Evolutionary conservation across 2,113 vertebrate species (phyloP), one percentile per base, ranked within the genome.

Genomic region (Prunella himalayana): DNA sequence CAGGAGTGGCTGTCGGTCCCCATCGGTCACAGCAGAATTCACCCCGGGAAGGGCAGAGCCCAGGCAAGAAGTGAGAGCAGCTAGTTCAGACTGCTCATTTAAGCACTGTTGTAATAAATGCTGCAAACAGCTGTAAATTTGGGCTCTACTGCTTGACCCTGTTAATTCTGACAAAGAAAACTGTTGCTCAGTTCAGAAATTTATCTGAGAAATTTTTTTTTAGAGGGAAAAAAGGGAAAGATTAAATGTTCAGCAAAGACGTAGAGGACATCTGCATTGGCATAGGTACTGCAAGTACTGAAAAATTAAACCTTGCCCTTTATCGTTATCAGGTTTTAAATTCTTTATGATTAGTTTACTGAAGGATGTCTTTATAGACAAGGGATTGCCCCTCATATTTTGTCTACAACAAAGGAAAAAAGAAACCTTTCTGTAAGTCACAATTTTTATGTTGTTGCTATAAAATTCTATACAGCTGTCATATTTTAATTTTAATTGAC

Each of bases 401-500:
- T 37, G 42, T 19, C 44, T 86, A 24, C 25, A 82, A 41, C 35
- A 90, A 56, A 45, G 64, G 47, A 69, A 82, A 44, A 80, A 45
- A 49, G 10, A 82, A 44, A 5, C 6, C 11, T 56, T 51, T 86
- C 49, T 44, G 6, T n/a, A 77, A 91, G 73, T 71, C 10, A 45
- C 25, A 37, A 2, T 59, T 93, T 83, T 90, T 51, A 42, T 37
- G 56, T 70, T 28, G 8, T 37, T 88, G 61, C 39, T 68, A 59
- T 72, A 45, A 73, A 87, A 35, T 86, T 69, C 42, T 86, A 30
- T 53, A 41, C 3, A 70, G 17, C 13, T 70, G 12, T 89, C 12
- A 35, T 75, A 49, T 82, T 92, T 63, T 24, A 30, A 30, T 81
- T 83, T 91, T 82, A 87, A n/a, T 60, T 91, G 50, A 76, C 49